phyloP scores from a whole-genome alignment of 1,140 invertebrate species.

The Phymorhynchus buccinoides region DNA sequence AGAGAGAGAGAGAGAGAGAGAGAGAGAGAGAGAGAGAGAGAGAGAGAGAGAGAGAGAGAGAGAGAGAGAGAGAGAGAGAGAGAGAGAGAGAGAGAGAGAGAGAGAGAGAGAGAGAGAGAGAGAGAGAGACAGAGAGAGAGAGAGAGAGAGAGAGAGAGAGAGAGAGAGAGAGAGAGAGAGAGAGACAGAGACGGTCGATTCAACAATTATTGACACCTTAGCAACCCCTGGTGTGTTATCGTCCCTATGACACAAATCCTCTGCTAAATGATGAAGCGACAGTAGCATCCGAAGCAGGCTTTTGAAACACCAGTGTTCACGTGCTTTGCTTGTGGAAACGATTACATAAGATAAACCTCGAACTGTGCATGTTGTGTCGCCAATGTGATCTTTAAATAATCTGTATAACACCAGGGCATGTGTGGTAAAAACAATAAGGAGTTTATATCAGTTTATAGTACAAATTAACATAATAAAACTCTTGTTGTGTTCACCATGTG shows the following conservation, averaged over 20 bases:
- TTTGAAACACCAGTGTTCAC: not conserved
- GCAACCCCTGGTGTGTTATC: not conserved
- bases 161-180: no score
- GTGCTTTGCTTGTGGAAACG: not conserved
- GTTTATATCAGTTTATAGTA: no score
- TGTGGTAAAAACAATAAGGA: no score
- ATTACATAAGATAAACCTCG: not conserved
- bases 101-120: slow-evolving; percentile 28
- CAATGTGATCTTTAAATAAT: not conserved
- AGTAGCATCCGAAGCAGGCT: not conserved
- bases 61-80: not conserved
- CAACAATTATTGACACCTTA: no score
- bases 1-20: slow-evolving; percentile 35
- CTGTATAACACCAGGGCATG: not conserved
- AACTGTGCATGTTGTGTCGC: no score
- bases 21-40: slow-evolving; percentile 27
- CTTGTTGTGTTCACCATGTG: no score
- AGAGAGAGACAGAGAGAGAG: slow-evolving; percentile 34
- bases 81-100: slow-evolving; percentile 12
- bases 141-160: slow-evolving; percentile 30
- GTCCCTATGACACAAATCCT: not conserved
- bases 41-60: no score
- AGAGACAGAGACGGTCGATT: not conserved
- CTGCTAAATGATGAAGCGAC: not conserved
- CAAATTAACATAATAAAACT: no score